phyloP scores from a whole-genome alignment of 1,140 invertebrate genomes.

The Rhagoletis pomonella region DNA sequence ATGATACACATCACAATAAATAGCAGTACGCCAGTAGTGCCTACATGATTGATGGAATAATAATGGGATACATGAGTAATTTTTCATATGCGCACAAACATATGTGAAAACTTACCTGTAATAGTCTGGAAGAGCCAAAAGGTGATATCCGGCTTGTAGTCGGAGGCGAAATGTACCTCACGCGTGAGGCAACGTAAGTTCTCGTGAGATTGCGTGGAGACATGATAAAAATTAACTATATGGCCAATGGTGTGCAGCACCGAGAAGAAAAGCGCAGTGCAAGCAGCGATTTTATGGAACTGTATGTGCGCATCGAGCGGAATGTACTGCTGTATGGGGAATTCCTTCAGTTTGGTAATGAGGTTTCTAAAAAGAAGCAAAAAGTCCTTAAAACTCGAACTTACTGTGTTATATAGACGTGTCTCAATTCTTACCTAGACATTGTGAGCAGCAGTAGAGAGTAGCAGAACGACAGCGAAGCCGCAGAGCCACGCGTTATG shows the following conservation, averaged over 20 bases:
- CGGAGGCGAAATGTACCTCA: constrained; percentile 94
- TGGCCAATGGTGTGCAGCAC: constrained; percentile 95
- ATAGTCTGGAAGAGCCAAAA: constrained; percentile 97
- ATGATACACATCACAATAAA: constrained; percentile 97
- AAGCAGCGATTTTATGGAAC: constrained; percentile 98
- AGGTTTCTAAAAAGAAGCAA: constrained; percentile 79
- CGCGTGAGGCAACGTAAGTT: constrained; percentile 96
- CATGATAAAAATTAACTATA: constrained; percentile 99
- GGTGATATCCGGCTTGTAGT: constrained; percentile 91
- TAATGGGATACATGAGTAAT: too few relatives aligned
- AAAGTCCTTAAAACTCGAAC: neutral
- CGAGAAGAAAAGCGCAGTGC: constrained; percentile 96
- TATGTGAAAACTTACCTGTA: constrained; percentile 81
- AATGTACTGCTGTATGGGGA: constrained; percentile 97
- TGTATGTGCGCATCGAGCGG: constrained; percentile 98
- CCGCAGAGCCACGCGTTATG: constrained; percentile 96
- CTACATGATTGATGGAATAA: too few relatives aligned
- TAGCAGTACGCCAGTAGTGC: constrained; percentile 94
- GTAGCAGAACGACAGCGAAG: constrained; percentile 97
- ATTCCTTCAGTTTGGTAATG: constrained; percentile 96
- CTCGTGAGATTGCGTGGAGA: constrained; percentile 96
- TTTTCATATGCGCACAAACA: too few relatives aligned
- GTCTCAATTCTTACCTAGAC: constrained; percentile 79
- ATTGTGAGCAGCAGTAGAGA: constrained; percentile 95
- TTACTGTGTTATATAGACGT: neutral